Percentiles rank a stretch among this genome's conserved stretches.
Evolutionary conservation across 2,797 vertebrate genomes (phyloP).

Genomic region (Helarctos malayanus): DNA sequence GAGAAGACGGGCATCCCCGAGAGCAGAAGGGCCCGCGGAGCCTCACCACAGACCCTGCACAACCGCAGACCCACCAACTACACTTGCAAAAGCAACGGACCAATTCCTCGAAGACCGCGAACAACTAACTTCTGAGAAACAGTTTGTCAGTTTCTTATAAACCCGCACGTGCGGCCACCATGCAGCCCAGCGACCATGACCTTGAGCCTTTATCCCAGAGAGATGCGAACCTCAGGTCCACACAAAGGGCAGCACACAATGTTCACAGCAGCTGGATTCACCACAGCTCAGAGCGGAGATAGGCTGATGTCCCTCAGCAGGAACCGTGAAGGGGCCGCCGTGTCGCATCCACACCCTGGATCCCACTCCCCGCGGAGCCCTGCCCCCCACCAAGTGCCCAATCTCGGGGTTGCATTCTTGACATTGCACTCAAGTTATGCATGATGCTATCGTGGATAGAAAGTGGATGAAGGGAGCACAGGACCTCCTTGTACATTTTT

Average conservation of each 20-base stretch:
- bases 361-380: too few species aligned
- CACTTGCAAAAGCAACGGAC: background rate
- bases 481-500: background rate
- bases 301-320: too few species aligned
- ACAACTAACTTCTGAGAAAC: background rate
- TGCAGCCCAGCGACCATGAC: too few species aligned
- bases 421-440: background rate
- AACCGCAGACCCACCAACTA: background rate
- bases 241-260: too few species aligned
- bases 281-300: background rate
- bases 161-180: background rate
- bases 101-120: background rate
- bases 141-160: background rate
- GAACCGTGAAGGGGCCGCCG: background rate
- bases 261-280: background rate
- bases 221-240: background rate
- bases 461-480: background rate
- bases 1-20: background rate
- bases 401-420: too few species aligned
- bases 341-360: background rate
- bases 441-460: background rate
- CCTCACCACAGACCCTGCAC: background rate
- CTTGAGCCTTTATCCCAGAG: background rate
- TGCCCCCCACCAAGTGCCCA: background rate
- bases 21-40: background rate